Conservation (phyloP, 2,113 vertebrate species). For the Malurus alboscapulatus region DNA sequence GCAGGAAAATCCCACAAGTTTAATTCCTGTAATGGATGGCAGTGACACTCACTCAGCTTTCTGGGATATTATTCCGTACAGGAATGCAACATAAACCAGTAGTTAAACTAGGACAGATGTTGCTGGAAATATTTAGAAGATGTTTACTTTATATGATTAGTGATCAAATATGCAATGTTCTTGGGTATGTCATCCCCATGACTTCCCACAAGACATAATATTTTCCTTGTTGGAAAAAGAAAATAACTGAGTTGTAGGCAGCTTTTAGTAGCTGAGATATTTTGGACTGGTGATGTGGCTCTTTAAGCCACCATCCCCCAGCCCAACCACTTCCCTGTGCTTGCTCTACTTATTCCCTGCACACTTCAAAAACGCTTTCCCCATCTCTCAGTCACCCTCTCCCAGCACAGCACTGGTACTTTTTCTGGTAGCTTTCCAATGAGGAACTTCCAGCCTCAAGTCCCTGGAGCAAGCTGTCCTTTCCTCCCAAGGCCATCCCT, state of each 20-base stretch:
- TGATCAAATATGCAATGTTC: slow-evolving; percentile 51
- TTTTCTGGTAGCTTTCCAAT: background rate
- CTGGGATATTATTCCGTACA: slow-evolving; percentile 43
- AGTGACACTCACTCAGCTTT: slow-evolving; percentile 12
- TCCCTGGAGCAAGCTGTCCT: background rate
- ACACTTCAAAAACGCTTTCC: background rate
- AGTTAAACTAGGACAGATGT: slow-evolving; percentile 68
- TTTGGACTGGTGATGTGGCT: background rate
- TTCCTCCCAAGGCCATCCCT: background rate
- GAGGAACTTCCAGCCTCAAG: background rate
- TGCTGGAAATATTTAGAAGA: slow-evolving; percentile 64
- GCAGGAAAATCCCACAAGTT: slow-evolving; percentile 10
- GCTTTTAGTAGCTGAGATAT: background rate
- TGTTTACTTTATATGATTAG: slow-evolving; percentile 48
- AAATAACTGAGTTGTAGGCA: slow-evolving; percentile 28
- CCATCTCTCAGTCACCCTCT: background rate
- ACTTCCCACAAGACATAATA: slow-evolving; percentile 62
- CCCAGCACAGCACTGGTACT: background rate
- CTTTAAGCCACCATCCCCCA: background rate
- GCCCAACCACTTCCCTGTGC: background rate
- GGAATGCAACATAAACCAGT: slow-evolving; percentile 60
- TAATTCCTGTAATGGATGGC: slow-evolving; percentile 22
- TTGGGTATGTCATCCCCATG: slow-evolving; percentile 28
- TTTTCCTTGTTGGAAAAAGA: slow-evolving; percentile 55
- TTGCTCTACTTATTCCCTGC: background rate